Conservation (phyloP, 2,113 vertebrate genomes). For the Sula dactylatra region DNA sequence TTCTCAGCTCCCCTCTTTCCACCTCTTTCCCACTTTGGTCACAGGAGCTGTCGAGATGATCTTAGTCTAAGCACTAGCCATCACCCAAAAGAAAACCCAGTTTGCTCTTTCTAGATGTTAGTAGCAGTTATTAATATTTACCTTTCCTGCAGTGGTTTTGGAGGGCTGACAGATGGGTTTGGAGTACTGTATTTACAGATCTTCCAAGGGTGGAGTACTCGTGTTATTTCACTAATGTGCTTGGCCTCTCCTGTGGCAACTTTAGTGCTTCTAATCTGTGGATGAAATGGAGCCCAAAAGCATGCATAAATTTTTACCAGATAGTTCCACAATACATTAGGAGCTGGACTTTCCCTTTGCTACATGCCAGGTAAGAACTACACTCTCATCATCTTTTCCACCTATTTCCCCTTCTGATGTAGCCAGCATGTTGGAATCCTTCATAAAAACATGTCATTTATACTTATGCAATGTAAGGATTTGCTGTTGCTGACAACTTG, state of each 20-base stretch:
- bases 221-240: background rate
- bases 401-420: background rate
- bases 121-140: conserved; percentile 3
- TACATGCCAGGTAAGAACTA: background rate
- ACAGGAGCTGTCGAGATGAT: background rate
- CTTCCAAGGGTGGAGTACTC: conserved; percentile 19
- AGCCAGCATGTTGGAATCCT: conserved; percentile 7
- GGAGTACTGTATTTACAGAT: background rate
- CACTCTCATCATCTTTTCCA: background rate
- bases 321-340: background rate
- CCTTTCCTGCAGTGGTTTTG: conserved; percentile 7
- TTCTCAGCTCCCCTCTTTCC: background rate
- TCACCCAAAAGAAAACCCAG: background rate
- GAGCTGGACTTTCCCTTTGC: background rate
- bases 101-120: conserved; percentile 1
- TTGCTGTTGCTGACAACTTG: conserved; percentile 55
- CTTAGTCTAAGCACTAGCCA: background rate
- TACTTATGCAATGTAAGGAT: conserved; percentile 26
- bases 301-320: background rate
- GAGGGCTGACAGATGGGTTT: background rate
- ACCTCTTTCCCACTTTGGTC: background rate
- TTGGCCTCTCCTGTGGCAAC: background rate
- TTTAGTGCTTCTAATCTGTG: background rate
- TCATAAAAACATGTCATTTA: conserved; percentile 41
- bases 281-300: background rate